Conservation (phyloP, 2,113 vertebrate species). For the Tetrao urogallus region DNA sequence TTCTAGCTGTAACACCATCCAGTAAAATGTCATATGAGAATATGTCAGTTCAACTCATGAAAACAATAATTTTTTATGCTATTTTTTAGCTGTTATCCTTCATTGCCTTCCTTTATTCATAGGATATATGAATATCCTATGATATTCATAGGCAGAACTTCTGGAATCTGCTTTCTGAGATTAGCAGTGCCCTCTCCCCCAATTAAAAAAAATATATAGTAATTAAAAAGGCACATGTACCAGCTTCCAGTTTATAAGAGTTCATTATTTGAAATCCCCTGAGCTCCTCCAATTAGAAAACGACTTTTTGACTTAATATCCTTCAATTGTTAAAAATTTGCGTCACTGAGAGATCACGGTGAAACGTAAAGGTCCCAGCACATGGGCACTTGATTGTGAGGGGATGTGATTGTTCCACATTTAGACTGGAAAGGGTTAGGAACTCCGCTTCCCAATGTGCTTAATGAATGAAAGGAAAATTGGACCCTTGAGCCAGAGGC, state of each 20-base stretch:
- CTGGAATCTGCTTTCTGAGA: conserved; percentile 78
- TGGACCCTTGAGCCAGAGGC: conserved; percentile 87
- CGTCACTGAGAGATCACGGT: conserved; percentile 86
- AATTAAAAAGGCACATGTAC: conserved; percentile 85
- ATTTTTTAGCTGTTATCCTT: background rate
- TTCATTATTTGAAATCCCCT: conserved; percentile 81
- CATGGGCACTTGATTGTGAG: conserved; percentile 85
- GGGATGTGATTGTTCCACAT: conserved; percentile 92
- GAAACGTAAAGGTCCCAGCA: conserved; percentile 81
- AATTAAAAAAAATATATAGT: conserved; percentile 69
- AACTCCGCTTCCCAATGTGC: conserved; percentile 93
- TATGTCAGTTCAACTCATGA: conserved; percentile 27
- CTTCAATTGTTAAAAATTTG: conserved; percentile 97
- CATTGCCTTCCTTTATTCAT: conserved; percentile 37
- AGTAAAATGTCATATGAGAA: conserved; percentile 26
- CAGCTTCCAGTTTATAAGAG: conserved; percentile 83
- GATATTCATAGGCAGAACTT: conserved; percentile 71
- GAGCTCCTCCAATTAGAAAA: conserved; percentile 86
- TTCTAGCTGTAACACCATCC: conserved; percentile 37
- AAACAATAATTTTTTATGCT: conserved; percentile 23
- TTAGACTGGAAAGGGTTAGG: conserved; percentile 92
- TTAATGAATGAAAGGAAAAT: conserved; percentile 92
- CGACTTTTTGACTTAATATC: conserved; percentile 92
- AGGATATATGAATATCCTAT: too few species aligned
- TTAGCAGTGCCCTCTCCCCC: conserved; percentile 80